Percentiles rank a stretch among this genome's conserved stretches.
Conservation (phyloP, 2,888 invertebrate genomes). For the Lycocerus yunnanus region DNA sequence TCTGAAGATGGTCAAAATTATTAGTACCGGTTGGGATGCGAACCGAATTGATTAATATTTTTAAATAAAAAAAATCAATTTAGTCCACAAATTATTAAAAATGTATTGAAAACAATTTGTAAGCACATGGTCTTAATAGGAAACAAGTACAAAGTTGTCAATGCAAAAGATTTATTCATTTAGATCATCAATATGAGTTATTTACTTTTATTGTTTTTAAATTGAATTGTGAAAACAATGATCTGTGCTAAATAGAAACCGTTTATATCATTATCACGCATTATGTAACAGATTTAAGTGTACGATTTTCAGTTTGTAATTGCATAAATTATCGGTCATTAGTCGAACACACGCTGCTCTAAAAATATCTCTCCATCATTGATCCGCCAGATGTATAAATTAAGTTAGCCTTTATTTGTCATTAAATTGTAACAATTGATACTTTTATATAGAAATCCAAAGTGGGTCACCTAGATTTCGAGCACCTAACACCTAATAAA, state of each 20-base stretch:
- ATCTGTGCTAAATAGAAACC: conserved; percentile 14
- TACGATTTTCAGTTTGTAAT: conserved; percentile 4
- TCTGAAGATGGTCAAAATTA: conserved; percentile 64
- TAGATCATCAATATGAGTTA: conserved; percentile 15
- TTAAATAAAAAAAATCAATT: not conserved
- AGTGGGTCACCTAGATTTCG: not conserved
- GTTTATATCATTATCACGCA: conserved; percentile 12
- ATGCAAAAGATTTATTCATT: conserved; percentile 18
- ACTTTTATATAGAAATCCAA: not conserved
- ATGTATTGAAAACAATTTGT: not conserved
- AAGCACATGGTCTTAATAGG: conserved; percentile 1
- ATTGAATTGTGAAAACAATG: conserved; percentile 21
- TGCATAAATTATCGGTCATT: conserved; percentile 19
- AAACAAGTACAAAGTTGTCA: not conserved
- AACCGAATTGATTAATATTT: not conserved
- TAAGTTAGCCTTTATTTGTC: not conserved
- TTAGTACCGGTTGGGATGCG: not conserved
- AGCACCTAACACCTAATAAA: too few species aligned
- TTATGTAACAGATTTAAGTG: conserved; percentile 16
- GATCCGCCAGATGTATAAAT: conserved; percentile 10
- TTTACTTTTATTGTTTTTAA: conserved; percentile 28
- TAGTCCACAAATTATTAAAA: not conserved
- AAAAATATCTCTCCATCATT: conserved; percentile 9
- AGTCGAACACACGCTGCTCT: conserved; percentile 7
- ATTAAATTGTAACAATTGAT: not conserved